Base-by-base conservation (phyloP, 2,797 vertebrate genomes). In the Epinephelus coioides region DNA sequence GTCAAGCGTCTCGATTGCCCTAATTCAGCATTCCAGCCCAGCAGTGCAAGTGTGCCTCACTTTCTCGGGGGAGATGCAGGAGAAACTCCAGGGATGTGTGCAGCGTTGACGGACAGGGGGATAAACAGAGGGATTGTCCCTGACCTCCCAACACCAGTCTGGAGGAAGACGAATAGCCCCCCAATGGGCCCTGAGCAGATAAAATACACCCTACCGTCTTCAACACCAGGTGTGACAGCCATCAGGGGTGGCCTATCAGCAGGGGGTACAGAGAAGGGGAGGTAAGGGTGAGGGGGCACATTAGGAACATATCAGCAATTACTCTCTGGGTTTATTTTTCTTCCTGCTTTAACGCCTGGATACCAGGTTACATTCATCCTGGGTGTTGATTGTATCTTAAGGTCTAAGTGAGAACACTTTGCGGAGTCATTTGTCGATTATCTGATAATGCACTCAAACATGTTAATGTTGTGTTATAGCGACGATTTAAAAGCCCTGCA, bases 221-320 rank as follows among this genome's bases (percentile, higher is more conserved):
- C 94, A 94, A 91, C 94, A 91, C 93, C 94, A 95, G 94, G 94
- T 95, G 95, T 94, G 94, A 94, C 94, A 94, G 93, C 84, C 94
- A 94, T 94, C 93, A 92, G 93, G 95, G 95, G 94, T 95, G 95
- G 95, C 92, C 95, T 91, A 91, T 95, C 94, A 90, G 91, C 92
- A 92, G 93, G 94, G 88, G 93, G 90, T 53, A 89, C 88, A 56
- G 87, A 84, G 85, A 79, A 90, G 91, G 87, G 92, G 92, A 90
- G 85, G 91, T 82, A 86, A 89, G 93, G 92, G 90, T 92, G 90
- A 93, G 90, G 92, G 95, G 93, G 93, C 92, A 95, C 95, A 95
- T 94, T 95, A 94, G 95, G 93, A 95, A 95, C 94, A 94, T 94
- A 95, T 95, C 93, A 94, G 93, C 93, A 94, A 95, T 95, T 95